phyloP scores from a whole-genome alignment of 2,113 vertebrate species.

The Pygoscelis antarcticus region DNA sequence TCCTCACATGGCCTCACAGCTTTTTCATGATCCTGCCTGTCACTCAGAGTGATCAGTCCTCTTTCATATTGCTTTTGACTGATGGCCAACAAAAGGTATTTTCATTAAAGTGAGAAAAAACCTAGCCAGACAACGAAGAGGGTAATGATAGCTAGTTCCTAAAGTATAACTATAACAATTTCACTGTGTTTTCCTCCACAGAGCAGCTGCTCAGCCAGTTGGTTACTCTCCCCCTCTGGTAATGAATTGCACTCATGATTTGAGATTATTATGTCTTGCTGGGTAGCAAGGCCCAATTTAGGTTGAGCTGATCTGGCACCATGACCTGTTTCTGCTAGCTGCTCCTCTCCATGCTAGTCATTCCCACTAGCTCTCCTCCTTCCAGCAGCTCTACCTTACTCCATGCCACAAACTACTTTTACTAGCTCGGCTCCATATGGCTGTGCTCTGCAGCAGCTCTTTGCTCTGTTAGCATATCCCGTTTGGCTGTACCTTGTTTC shows the following conservation, averaged over 20 bases:
- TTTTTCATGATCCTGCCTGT: background rate
- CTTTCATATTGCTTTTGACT: conserved; percentile 15
- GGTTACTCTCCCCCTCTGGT: background rate
- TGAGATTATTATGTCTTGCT: background rate
- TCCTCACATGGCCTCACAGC: background rate
- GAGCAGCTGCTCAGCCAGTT: conserved; percentile 28
- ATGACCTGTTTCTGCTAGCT: background rate
- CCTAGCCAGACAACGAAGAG: background rate
- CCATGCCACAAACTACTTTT: background rate
- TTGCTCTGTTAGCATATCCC: background rate
- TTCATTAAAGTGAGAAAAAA: conserved; percentile 3
- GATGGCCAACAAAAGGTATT: conserved; percentile 20
- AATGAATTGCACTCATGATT: background rate
- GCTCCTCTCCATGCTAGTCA: background rate
- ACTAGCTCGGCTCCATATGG: background rate
- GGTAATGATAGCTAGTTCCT: background rate
- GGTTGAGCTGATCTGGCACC: background rate
- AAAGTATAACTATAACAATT: background rate
- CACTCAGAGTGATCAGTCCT: background rate
- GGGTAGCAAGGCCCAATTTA: background rate
- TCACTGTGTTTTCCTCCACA: background rate
- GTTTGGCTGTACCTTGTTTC: background rate
- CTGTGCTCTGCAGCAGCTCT: background rate
- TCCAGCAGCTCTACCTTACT: background rate
- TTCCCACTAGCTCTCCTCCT: background rate